Conservation (phyloP, 2,888 invertebrate species). For the Eurytoma adleriae region DNA sequence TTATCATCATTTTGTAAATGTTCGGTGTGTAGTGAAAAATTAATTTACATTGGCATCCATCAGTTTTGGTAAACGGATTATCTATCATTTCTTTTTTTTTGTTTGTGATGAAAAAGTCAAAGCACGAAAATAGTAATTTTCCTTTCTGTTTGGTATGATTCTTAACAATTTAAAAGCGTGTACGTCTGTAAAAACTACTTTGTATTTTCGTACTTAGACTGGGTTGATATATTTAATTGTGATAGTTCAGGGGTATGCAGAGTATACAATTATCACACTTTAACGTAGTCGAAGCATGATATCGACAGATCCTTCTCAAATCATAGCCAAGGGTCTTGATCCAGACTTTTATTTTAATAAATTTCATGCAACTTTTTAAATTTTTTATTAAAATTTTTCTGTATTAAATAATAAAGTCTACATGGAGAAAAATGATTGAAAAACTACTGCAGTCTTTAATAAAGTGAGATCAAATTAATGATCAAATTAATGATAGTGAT, state of each 20-base stretch:
- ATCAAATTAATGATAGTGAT: too few species aligned
- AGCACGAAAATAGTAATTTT: slow-evolving; percentile 56
- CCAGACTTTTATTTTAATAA: slow-evolving; percentile 18
- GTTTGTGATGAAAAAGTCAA: slow-evolving; percentile 47
- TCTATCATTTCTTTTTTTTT: slow-evolving; percentile 33
- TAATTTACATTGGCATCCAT: slow-evolving; percentile 44
- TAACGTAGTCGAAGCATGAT: slow-evolving; percentile 51
- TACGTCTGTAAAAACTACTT: slow-evolving; percentile 51
- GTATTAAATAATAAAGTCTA: too few species aligned
- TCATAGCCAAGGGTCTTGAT: slow-evolving; percentile 44
- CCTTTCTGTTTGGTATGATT: slow-evolving; percentile 9
- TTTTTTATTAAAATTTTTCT: background rate
- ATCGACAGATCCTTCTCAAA: slow-evolving; percentile 51
- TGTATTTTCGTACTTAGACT: slow-evolving; percentile 56
- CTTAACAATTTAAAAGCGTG: slow-evolving; percentile 51
- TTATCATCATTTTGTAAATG: background rate
- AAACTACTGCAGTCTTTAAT: too few species aligned
- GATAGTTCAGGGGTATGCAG: slow-evolving; percentile 39
- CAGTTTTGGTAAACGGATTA: slow-evolving; percentile 34
- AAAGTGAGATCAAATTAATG: too few species aligned
- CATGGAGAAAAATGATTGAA: too few species aligned
- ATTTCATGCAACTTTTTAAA: slow-evolving; percentile 4
- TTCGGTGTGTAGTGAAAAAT: slow-evolving; percentile 4
- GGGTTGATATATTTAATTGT: slow-evolving; percentile 49
- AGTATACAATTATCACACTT: slow-evolving; percentile 58